Evolutionary conservation across 2,113 vertebrate genomes (phyloP), one percentile per base, ranked within the genome.

Genomic region (Chaetodon auriga): DNA sequence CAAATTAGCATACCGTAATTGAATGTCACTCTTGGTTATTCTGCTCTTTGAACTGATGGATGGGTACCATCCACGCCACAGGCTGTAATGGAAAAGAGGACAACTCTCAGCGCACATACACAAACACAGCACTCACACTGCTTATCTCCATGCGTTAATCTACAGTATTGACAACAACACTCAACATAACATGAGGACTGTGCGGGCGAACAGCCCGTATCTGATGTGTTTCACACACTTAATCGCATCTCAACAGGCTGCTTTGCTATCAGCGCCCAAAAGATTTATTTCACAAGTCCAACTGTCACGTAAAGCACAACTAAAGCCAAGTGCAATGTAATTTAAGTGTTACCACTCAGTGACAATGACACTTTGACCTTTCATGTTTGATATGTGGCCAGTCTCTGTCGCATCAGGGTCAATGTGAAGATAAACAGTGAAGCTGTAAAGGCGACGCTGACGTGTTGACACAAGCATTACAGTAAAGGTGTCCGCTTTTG

Each of bases 1-100:
- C 72, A 89, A 85, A 95, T 94, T 94, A 93, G 87, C 94, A 94
- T 94, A 93, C 19, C 58, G 63, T 94, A 95, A 93, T 95, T 92
- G 89, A 94, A 95, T 94, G 94, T 91, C 92, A 95, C 92, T 92
- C 90, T 90, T 88, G 82, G 88, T 93, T 91, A 85, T 91, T 93
- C 80, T 89, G 83, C 89, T 93, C 85, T 89, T 92, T 92, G 83
- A 89, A 90, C 72, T 89, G 91, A 92, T 89, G 91, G 87, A 90
- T 92, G 82, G 84, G 83, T 55, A 68, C 23, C 72, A 76, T 87
- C 69, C 75, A 79, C 83, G 63, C 54, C 82, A 78, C 18, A 38
- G 46, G 64, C 81, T 57, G 25, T 61, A 76, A 78, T 68, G 51
- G 72, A 68, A 23, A 75, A 38, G 43, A n/a, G 18, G 45, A 38